Evolutionary conservation across 2,797 vertebrate species (phyloP), one percentile per base, ranked within the genome.

Genomic region (Xenops minutus): DNA sequence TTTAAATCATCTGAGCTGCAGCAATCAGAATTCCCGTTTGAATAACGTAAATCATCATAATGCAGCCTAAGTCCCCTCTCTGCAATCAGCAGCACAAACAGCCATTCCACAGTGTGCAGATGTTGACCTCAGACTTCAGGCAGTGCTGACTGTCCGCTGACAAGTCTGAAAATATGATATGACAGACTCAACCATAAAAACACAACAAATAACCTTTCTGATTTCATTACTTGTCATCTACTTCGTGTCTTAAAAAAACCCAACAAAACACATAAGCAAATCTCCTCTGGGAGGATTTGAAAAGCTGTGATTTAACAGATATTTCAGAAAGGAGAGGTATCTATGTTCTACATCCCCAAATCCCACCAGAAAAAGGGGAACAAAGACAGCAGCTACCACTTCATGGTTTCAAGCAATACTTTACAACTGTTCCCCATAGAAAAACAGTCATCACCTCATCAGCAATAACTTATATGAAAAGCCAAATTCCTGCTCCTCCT

Each of bases 151-250:
- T 64, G 62, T 4, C 85, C 92, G 32, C 44, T 62, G 92, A 86
- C 85, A 75, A 66, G 26, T 23, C 89, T 85, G 87, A 76, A 91
- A 89, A 95, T 66, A 59, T 2, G 8, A 9, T 8, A 30, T 37
- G 82, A 94, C 95, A 95, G 58, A 67, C 55, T 78, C 69, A 51
- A 8, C 58, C 90, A 86, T 56, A 94, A 92, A 92, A 88, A 96
- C 27, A 58, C 71, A 93, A 88, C 84, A 87, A 88, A 93, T 76
- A 96, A 68, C 48, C 55, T 75, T 56, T 39, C 58, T 71, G 79
- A n/a, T 88, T 91, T 95, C 85, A 96, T 88, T 91, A 87, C 75
- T 66, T 96, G 63, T 86, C 93, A 88, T 74, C 81, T 87, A 66
- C 51, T 58, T 6, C 61, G 58, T 12, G 7, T 37, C 86, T 76